Evolutionary conservation across 2,888 invertebrate genomes (phyloP).

Genomic region (Stictocephala bisonia): DNA sequence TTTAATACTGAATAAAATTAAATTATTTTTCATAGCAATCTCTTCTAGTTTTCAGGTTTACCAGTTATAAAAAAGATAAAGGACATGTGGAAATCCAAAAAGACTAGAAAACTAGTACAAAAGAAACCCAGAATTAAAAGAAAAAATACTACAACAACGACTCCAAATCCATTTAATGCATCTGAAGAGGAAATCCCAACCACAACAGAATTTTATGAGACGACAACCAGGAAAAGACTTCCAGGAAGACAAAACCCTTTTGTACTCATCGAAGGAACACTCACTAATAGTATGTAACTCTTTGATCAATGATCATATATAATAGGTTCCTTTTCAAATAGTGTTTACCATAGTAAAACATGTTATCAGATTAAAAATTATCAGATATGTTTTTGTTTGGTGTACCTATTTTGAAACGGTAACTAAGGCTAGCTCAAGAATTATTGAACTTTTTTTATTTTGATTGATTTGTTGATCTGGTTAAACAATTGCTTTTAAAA

Average conservation of each 20-base stretch:
- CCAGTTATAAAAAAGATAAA: conserved; percentile 5
- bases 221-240: background rate
- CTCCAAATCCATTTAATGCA: background rate
- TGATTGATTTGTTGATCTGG: no score
- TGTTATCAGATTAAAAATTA: no score
- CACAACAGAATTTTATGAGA: background rate
- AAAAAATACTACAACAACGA: conserved; percentile 1
- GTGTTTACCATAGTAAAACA: no score
- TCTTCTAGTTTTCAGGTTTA: conserved; percentile 4
- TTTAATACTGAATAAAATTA: background rate
- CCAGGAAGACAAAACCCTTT: background rate
- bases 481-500: no score
- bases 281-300: background rate
- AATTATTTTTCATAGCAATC: background rate
- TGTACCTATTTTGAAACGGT: no score
- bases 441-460: no score
- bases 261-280: conserved; percentile 12
- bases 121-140: conserved; percentile 18
- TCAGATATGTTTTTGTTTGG: no score
- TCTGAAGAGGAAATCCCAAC: background rate
- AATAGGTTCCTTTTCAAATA: no score
- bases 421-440: no score
- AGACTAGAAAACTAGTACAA: background rate
- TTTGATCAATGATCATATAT: no score
- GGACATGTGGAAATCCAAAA: background rate